Base-by-base conservation (phyloP, 2,113 vertebrate species). In the Phrynocephalus versicolor region DNA sequence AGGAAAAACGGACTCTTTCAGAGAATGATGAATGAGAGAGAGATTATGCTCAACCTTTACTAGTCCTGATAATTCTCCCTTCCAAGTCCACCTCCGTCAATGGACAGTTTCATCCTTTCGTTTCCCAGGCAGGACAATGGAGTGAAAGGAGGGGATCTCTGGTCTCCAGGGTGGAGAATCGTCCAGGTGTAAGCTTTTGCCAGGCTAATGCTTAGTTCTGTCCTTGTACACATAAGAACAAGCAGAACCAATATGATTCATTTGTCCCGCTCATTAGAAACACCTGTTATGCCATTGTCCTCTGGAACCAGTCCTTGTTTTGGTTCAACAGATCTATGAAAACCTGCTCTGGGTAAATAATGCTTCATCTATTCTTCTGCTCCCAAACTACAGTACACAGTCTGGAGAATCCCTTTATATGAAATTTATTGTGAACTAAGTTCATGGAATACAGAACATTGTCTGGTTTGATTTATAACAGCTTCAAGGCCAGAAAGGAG, bases 301-400 rank as follows among this genome's bases (percentile, higher is more conserved):
- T 73, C 78, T 81, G 70, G 78, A 65, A 65, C 39, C 83, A 27
- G 80, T 81, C 80, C 78, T 86, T 73, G 27, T 55, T 62, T 79
- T 67, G 79, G 15, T 81, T 65, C 21, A 25, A 21, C 33, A 21
- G 23, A 39, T 60, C 71, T 74, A 19, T 37, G 78, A 72, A 73
- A 37, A 62, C 57, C n/a, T 73, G 58, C n/a, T 8, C 41, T n/a
- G 57, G 35, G 70, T 65, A 64, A 81, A 65, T 65, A 86, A 80
- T 37, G 25, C 65, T 55, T 23, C 71, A 65, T 74, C 80, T 74
- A 74, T 86, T 81, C 55, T 81, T 55, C 58, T 8, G n/a, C 69
- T 81, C 84, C 78, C 78, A 81, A 80, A 81, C 84, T 55, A 86
- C 84, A 6, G 84, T 58, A 86, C 41, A 86, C 69, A 81, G 62